phyloP scores from a whole-genome alignment of 2,113 vertebrate species.

The Phylloscopus trochiloides region DNA sequence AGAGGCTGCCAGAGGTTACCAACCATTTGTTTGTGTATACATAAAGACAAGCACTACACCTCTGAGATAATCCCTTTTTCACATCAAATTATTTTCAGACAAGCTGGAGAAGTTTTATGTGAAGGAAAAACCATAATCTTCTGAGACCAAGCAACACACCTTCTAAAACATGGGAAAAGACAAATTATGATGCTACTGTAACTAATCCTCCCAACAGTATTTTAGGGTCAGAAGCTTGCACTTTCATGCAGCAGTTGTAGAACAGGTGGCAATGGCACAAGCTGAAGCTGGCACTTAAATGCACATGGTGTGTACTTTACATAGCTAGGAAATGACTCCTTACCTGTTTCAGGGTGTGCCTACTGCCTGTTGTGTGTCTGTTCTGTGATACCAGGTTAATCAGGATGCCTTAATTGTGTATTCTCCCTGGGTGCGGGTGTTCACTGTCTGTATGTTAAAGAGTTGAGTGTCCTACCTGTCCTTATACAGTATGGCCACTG shows the following conservation, averaged over 20 bases:
- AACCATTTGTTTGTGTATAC: not conserved
- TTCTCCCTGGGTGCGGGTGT: not conserved
- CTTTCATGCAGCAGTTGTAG: not conserved
- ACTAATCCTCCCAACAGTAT: not conserved
- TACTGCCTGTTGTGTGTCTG: not conserved
- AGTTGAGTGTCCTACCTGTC: constrained; percentile 56
- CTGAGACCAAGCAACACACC: not conserved
- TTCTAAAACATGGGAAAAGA: not conserved
- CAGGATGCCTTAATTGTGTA: constrained; percentile 53
- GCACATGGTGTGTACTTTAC: not conserved
- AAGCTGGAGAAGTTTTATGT: not conserved
- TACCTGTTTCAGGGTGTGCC: not conserved
- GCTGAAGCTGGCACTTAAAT: not conserved
- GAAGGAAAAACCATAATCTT: not conserved
- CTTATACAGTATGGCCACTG: constrained; percentile 11
- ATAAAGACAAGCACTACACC: not conserved
- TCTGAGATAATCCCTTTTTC: not conserved
- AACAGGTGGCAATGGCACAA: not conserved
- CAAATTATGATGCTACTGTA: not conserved
- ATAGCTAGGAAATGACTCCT: not conserved
- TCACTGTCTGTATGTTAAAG: constrained; percentile 53
- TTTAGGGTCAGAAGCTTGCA: not conserved
- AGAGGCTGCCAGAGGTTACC: not conserved
- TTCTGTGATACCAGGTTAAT: constrained; percentile 16
- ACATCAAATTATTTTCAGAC: not conserved